Conservation (phyloP, 1,140 invertebrate species). For the Thalassaphorura encarpata region DNA sequence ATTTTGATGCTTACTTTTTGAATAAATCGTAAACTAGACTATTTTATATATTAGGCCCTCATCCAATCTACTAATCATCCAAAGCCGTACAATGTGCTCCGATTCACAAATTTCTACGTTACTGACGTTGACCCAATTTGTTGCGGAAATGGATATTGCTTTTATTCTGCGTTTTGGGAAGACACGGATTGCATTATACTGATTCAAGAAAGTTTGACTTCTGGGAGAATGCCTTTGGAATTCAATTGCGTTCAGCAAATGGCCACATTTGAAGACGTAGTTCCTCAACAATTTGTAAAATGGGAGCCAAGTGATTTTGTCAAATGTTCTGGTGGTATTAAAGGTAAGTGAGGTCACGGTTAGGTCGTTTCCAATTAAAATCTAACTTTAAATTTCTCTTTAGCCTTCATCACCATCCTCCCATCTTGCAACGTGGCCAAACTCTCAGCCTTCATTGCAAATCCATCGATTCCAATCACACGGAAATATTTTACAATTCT, state of each 20-base stretch:
- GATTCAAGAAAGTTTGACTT: conserved; percentile 20
- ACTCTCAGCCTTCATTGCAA: conserved; percentile 17
- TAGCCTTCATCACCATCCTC: conserved; percentile 27
- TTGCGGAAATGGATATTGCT: conserved; percentile 22
- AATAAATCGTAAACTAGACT: neutral
- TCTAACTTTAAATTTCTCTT: conserved; percentile 7
- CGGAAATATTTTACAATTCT: conserved; percentile 29
- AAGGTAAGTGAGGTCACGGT: too few relatives aligned
- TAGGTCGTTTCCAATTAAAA: too few relatives aligned
- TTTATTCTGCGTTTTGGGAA: conserved; percentile 27
- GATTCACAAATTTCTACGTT: conserved; percentile 28
- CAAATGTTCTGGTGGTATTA: conserved; percentile 10
- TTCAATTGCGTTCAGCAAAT: conserved; percentile 24
- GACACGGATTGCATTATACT: conserved; percentile 22
- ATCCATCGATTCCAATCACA: neutral
- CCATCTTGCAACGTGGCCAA: conserved; percentile 17
- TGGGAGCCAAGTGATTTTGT: conserved; percentile 25
- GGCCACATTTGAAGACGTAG: conserved; percentile 23
- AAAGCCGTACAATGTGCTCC: conserved; percentile 6
- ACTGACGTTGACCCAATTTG: conserved; percentile 14
- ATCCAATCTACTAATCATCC: conserved; percentile 4
- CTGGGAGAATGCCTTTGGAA: conserved; percentile 4
- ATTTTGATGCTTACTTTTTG: neutral
- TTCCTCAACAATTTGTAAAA: conserved; percentile 22
- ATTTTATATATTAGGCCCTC: neutral